Base-by-base conservation (phyloP, 2,113 vertebrate genomes). In the Electrona antarctica region DNA sequence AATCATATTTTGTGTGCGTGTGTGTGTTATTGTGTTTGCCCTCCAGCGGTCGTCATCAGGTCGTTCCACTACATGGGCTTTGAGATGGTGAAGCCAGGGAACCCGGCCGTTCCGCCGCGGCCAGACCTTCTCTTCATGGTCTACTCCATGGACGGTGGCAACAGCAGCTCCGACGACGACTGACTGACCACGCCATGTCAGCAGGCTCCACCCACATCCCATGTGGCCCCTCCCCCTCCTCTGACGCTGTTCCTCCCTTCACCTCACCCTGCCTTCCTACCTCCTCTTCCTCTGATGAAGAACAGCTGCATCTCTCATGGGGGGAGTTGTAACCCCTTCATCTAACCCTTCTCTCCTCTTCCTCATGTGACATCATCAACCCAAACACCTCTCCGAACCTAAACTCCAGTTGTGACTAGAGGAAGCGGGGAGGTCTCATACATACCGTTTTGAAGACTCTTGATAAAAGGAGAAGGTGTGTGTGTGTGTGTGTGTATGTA, bases 11-110 rank as follows among this genome's bases (percentile, higher is more conserved):
- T 41, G 50, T 55, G 54, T n/a, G n/a, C n/a, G n/a, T 41, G 50
- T 55, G 7, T 81, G 66, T 86, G 48, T 85, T 78, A 67, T 7
- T 51, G 50, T 71, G n/a, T 77, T 0, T 41, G 3, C 50, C 49
- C 55, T 80, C 57, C 88, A 99, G 97, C 94, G 92, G 93, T 94
- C 10, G 94, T 99, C 86, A 94, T 96, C 88, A 98, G 93, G 94
- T 97, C 97, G 1, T 99, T 99, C 92, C 96, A 96, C 92, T 99
- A 97, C 91, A 84, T 99, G 93, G 97, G 97, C 89, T 98, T 98
- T 83, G 95, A 98, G 91, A 94, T 97, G 64, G 96, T 99, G 87
- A 95, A 95, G 81, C 97, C 97, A 45, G 97, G 95, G 33, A 94
- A 97, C 84, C 96, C 97, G 8, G 91, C 93, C 75, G 95, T 98